Evolutionary conservation across 92 coral and sea anemone species (phyloP).

Genomic region (Porites cylindrica): DNA sequence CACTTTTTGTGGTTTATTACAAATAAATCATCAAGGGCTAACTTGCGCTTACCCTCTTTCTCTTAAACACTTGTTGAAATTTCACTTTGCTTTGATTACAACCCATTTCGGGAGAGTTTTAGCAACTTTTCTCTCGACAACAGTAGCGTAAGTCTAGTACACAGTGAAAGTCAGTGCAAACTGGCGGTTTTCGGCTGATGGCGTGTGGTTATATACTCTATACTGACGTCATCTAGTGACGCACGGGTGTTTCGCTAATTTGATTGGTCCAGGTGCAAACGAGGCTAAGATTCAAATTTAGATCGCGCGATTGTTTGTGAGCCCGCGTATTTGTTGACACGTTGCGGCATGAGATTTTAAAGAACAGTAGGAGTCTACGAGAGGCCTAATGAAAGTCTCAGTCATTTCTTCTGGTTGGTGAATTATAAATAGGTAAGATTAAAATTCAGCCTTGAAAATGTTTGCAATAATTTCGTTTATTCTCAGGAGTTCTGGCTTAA

Average conservation of each 20-base stretch:
- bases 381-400: too few relatives aligned
- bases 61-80: background rate
- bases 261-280: background rate
- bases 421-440: too few relatives aligned
- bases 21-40: background rate
- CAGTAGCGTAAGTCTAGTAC: constrained; percentile 1
- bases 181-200: background rate
- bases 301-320: background rate
- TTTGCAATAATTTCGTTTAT: too few relatives aligned
- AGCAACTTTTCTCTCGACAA: too few relatives aligned
- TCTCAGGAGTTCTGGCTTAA: too few relatives aligned
- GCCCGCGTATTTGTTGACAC: background rate
- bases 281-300: background rate
- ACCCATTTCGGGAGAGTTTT: background rate
- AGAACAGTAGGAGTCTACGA: too few relatives aligned
- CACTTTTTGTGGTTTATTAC: background rate
- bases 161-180: background rate
- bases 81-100: background rate
- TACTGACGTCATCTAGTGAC: background rate
- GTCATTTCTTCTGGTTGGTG: too few relatives aligned
- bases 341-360: background rate
- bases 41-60: background rate
- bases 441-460: too few relatives aligned
- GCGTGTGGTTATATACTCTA: background rate
- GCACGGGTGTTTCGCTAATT: background rate